Conservation (phyloP, 2,888 invertebrate genomes). For the Noctua janthe region DNA sequence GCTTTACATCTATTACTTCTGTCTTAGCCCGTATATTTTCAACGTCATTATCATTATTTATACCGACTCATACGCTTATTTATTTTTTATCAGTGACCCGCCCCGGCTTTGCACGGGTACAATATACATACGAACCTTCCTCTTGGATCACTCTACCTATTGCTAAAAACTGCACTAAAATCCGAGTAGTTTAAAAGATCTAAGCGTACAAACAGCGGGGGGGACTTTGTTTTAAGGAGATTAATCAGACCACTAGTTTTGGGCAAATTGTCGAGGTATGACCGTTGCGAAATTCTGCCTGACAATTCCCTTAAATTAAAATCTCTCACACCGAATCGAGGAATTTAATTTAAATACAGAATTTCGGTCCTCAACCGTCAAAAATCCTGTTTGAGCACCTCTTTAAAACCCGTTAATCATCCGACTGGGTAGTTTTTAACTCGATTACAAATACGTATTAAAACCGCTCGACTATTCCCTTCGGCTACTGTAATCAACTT, state of each 20-base stretch:
- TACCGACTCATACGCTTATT: not conserved
- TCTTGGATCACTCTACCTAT: too few species aligned
- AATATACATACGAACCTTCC: too few species aligned
- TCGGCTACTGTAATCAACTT: conserved; percentile 82
- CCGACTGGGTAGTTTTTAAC: conserved; percentile 79
- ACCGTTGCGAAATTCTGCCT: not conserved
- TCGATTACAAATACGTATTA: conserved; percentile 78
- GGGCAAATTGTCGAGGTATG: not conserved
- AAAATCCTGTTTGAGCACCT: conserved; percentile 57
- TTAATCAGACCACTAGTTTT: not conserved
- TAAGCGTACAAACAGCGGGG: too few species aligned
- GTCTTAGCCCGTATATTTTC: not conserved
- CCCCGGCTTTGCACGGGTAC: too few species aligned
- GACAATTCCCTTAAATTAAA: conserved; percentile 17
- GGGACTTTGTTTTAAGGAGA: too few species aligned
- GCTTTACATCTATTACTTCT: not conserved
- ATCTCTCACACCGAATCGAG: not conserved
- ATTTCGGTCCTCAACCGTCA: conserved; percentile 32
- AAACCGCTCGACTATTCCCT: conserved; percentile 78
- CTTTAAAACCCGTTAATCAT: conserved; percentile 68
- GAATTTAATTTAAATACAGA: conserved; percentile 30
- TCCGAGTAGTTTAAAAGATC: too few species aligned
- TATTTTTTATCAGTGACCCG: not conserved
- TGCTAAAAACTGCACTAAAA: too few species aligned
- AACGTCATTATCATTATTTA: too few species aligned